phyloP scores from a whole-genome alignment of 2,797 vertebrate genomes.

The Delichon dasypus region DNA sequence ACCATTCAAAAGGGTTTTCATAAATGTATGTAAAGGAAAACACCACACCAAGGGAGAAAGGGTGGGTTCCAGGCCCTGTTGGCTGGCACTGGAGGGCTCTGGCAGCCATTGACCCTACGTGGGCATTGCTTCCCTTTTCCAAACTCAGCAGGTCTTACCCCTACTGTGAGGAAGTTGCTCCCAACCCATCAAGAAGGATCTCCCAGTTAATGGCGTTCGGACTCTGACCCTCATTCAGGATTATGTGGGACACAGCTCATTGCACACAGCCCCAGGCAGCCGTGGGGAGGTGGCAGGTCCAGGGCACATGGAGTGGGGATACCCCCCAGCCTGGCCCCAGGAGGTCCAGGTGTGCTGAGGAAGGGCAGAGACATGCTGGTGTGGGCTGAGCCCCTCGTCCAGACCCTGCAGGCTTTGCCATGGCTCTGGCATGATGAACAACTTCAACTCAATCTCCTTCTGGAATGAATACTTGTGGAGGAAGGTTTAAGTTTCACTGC shows the following conservation, averaged over 20 bases:
- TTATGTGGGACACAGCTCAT: background rate
- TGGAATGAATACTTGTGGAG: background rate
- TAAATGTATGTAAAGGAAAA: too few relatives aligned
- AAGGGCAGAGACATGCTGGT: background rate
- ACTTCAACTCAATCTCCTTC: background rate
- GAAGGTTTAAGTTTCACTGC: background rate
- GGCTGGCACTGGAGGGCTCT: background rate
- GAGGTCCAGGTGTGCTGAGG: background rate
- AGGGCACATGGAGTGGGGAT: fast-evolving
- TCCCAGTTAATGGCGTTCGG: background rate
- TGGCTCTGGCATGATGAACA: background rate
- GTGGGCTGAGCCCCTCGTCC: background rate
- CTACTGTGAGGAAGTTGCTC: background rate
- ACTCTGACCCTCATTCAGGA: too few relatives aligned
- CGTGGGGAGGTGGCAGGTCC: fast-evolving
- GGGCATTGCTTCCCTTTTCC: background rate
- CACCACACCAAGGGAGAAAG: background rate
- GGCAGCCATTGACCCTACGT: fast-evolving
- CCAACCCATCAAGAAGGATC: background rate
- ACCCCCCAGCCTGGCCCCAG: background rate
- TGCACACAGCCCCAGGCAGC: background rate
- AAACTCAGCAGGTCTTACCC: background rate
- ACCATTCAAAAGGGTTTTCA: too few relatives aligned
- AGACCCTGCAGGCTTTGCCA: background rate
- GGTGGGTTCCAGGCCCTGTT: background rate